phyloP scores from a whole-genome alignment of 2,113 vertebrate species.

The Gymnarchus niloticus region DNA sequence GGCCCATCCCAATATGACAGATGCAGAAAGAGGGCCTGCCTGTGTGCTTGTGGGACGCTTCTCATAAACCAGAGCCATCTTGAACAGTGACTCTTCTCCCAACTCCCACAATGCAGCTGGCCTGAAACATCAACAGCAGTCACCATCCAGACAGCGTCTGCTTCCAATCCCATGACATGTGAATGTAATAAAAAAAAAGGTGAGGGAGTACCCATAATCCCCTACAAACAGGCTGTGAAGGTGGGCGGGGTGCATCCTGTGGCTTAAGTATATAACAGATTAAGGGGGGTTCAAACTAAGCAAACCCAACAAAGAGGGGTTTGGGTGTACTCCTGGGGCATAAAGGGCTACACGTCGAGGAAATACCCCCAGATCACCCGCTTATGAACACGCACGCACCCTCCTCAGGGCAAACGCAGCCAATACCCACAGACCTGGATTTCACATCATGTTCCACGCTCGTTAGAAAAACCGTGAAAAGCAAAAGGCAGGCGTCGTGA shows the following conservation, averaged over 20 bases:
- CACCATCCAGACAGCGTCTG: not conserved
- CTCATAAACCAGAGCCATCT: not conserved
- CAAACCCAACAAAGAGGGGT: not conserved
- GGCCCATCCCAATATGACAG: not conserved
- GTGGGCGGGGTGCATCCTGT: not conserved
- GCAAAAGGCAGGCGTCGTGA: conserved; percentile 53
- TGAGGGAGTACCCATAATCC: not conserved
- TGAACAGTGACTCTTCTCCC: not conserved
- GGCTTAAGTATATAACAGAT: too few species aligned
- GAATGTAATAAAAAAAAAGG: not conserved
- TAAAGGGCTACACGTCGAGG: not conserved
- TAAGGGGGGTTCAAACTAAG: not conserved
- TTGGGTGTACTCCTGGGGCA: not conserved
- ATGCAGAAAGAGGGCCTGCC: not conserved
- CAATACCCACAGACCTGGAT: conserved; percentile 49
- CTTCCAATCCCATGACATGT: not conserved
- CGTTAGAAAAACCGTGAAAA: conserved; percentile 64
- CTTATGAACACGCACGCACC: not conserved
- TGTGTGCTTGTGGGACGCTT: not conserved
- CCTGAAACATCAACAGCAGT: not conserved
- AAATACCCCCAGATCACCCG: not conserved
- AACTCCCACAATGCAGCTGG: not conserved
- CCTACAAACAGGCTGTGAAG: not conserved
- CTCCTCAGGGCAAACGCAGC: not conserved
- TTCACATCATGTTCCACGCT: conserved; percentile 54